Evolutionary conservation across 2,113 vertebrate species (phyloP).

Genomic region (Carassius carassius): DNA sequence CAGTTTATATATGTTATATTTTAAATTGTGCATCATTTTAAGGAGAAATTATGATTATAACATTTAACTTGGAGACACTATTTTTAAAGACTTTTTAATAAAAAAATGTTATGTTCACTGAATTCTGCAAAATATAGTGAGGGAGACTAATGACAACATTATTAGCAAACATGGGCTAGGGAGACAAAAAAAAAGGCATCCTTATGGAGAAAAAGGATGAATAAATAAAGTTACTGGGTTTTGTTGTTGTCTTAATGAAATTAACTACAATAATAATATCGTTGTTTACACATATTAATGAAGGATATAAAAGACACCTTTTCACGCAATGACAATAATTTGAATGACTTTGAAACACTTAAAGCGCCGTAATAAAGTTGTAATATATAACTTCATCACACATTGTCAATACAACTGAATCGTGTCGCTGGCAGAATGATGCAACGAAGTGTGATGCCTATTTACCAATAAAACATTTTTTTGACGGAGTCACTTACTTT

Average conservation of each 20-base stretch:
- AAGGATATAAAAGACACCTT: background rate
- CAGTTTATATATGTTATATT: background rate
- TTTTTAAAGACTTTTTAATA: no score
- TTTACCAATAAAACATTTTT: slow-evolving; percentile 23
- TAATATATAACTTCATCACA: slow-evolving; percentile 10
- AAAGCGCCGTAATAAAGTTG: no score
- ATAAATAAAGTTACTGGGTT: no score
- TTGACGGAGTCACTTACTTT: slow-evolving; percentile 68
- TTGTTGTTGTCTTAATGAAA: no score
- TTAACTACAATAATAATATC: background rate
- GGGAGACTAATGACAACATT: no score
- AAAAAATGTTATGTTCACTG: background rate
- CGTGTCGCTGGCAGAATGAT: background rate
- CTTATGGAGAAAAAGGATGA: background rate
- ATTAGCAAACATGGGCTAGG: no score
- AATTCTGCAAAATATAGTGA: background rate
- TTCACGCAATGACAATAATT: background rate
- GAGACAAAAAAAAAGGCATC: background rate
- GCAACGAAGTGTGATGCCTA: background rate
- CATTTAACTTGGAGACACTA: no score
- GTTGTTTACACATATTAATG: background rate
- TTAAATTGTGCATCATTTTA: background rate
- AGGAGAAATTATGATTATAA: background rate
- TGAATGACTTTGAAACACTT: background rate
- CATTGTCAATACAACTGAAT: background rate